Conservation (phyloP, 2,797 vertebrate genomes). For the Cynodonichthys magdalenae region DNA sequence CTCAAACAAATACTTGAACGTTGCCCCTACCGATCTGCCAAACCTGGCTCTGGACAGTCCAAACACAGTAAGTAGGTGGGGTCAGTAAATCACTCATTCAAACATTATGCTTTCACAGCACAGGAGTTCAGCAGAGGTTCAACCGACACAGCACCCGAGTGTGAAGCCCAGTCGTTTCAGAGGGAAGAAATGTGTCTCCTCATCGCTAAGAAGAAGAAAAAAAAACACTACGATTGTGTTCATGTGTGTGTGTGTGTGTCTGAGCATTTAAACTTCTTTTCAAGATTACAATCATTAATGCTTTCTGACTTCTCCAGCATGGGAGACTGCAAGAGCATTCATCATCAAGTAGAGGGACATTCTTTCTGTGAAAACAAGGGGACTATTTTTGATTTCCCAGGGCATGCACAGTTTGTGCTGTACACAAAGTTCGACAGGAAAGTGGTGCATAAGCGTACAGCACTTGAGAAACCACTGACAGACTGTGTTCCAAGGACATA, state of each 20-base stretch:
- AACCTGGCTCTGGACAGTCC: slow-evolving; percentile 33
- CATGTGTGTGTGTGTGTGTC: slow-evolving; percentile 12
- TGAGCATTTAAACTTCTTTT: slow-evolving; percentile 51
- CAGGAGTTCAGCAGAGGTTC: slow-evolving; percentile 71
- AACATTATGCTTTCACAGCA: slow-evolving; percentile 45
- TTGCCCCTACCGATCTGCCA: slow-evolving; percentile 14
- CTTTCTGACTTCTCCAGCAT: slow-evolving; percentile 39
- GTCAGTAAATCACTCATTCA: slow-evolving; percentile 61
- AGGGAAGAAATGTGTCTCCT: slow-evolving; percentile 56
- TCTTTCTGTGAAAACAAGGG: slow-evolving; percentile 37
- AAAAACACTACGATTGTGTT: slow-evolving; percentile 32
- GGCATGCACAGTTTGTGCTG: slow-evolving; percentile 28
- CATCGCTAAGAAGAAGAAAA: slow-evolving; percentile 8
- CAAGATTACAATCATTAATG: slow-evolving; percentile 62
- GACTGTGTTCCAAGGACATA: slow-evolving; percentile 69
- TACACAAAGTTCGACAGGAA: slow-evolving; percentile 48
- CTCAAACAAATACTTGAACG: slow-evolving; percentile 1
- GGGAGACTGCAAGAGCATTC: slow-evolving; percentile 43
- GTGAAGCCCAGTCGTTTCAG: slow-evolving; percentile 65
- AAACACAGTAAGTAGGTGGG: slow-evolving; percentile 36
- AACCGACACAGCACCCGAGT: slow-evolving; percentile 57
- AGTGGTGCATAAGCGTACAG: slow-evolving; percentile 33
- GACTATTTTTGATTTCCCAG: slow-evolving; percentile 58
- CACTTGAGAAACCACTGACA: slow-evolving; percentile 62
- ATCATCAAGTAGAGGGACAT: slow-evolving; percentile 49